Evolutionary conservation across 2,888 invertebrate genomes (phyloP).

Genomic region (Drosophila cognata): DNA sequence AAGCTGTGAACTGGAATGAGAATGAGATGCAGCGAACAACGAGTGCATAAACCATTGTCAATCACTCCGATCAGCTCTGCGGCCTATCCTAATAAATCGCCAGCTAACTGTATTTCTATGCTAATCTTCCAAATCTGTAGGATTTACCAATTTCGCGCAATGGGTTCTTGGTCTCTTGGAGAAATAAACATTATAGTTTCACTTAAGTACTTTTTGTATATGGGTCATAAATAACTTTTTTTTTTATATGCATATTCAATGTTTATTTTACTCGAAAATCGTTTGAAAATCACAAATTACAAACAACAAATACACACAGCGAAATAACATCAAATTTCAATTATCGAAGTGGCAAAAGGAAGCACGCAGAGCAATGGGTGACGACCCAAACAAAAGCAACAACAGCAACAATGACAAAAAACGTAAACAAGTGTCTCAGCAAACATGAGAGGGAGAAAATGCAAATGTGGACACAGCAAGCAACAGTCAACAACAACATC

Average conservation of each 20-base stretch:
- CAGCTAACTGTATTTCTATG: neutral
- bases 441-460: slow-evolving; percentile 49
- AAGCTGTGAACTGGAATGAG: slow-evolving; percentile 58
- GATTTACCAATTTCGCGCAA: neutral
- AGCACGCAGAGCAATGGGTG: slow-evolving; percentile 47
- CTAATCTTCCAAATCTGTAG: neutral
- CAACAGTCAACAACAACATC: slow-evolving; percentile 24
- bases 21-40: slow-evolving; percentile 4
- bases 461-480: slow-evolving; percentile 39
- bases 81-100: slow-evolving; percentile 16
- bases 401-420: slow-evolving; percentile 20
- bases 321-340: slow-evolving; percentile 81
- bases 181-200: neutral
- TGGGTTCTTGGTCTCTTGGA: neutral
- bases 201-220: neutral
- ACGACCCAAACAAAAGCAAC: slow-evolving; percentile 57
- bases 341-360: slow-evolving; percentile 73
- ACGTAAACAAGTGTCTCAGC: slow-evolving; percentile 62
- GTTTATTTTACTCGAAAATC: slow-evolving; percentile 5
- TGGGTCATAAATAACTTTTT: neutral
- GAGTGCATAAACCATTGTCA: slow-evolving; percentile 42
- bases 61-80: slow-evolving; percentile 3
- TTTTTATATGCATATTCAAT: neutral
- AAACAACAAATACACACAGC: slow-evolving; percentile 15
- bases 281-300: slow-evolving; percentile 29